These are phyloP conservation scores for Styela clava DNA, from an alignment of 23 tunicate species.

Conservation along the genomic window DNA sequence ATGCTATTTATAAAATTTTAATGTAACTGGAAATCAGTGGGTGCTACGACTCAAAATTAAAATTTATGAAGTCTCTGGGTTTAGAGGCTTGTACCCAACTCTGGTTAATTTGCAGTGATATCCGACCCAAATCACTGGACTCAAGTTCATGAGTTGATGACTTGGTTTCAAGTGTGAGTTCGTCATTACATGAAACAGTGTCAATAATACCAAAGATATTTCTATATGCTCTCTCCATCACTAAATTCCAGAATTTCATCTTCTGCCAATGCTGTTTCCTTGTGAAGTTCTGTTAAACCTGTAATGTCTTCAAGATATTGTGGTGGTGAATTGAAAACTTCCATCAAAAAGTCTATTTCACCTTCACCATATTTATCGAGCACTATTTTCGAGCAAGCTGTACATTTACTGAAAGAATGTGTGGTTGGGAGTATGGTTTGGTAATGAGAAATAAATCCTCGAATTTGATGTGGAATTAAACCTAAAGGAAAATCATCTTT, in stretches of 20 bases:
- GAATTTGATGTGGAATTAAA: conserved; percentile 88
- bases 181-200: too few species aligned
- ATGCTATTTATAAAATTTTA: too few species aligned
- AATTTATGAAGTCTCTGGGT: too few species aligned
- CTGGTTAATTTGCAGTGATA: too few species aligned
- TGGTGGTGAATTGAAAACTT: conserved; percentile 86
- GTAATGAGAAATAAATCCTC: conserved; percentile 78
- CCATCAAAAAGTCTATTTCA: conserved; percentile 63
- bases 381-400: conserved; percentile 85
- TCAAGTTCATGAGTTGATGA: too few species aligned
- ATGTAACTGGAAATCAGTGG: too few species aligned
- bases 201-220: too few species aligned
- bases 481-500: conserved; percentile 53
- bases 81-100: too few species aligned
- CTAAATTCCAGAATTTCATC: conserved; percentile 69
- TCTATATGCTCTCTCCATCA: conserved; percentile 47
- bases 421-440: conserved; percentile 84
- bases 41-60: too few species aligned
- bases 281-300: conserved; percentile 77
- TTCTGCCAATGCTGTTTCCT: conserved; percentile 62
- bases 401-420: conserved; percentile 78
- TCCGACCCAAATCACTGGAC: too few species aligned
- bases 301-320: conserved; percentile 85
- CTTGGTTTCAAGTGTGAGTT: too few species aligned
- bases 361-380: conserved; percentile 32